Evolutionary conservation across 64 coral and sea anemone species (phyloP), one percentile per base, ranked within the genome.

Genomic region (Actinia tenebrosa): DNA sequence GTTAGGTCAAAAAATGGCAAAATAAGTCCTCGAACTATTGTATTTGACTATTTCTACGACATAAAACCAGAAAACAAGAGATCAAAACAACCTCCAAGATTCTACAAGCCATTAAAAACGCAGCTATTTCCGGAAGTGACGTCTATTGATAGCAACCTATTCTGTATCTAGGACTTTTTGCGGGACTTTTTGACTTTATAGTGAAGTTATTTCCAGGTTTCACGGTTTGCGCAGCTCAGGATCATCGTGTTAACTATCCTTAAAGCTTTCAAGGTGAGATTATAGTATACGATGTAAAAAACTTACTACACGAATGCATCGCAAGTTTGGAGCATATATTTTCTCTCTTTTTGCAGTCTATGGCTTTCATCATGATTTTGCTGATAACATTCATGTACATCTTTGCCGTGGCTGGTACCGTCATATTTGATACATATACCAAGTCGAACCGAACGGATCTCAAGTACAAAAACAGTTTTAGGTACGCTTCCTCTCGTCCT

Each of bases 191-290:
- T 14, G 15, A 58, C 0, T 5, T 58, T 13, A 58, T 58, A 58
- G 13, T 66, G n/a, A 23, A 61, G 8, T 23, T 37, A 88, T 16
- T 71, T 92, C 16, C 81, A 99, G 97, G 97, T 99, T 80, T 99
- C 97, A 27, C 86, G 97, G 78, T 99, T 99, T 89, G 97, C 97
- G 3, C 97, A 99, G 88, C 88, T 99, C 17, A 84, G 97, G 84
- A 99, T 99, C 55, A 99, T 99, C 82, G 97, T 99, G 7, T 82
- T 99, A 53, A 99, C 97, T 25, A 99, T 99, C 85, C 86, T 99
- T 27, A 99, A 99, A 93, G 97, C 97, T 20, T 99, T 99, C 83
- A 99, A 99, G 93, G 97, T 99, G 80, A 91, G 80, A 23, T 23
- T 6, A 20, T 69, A 9, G 0, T 69, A 26, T 25, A 69, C 18